Evolutionary conservation across 2,797 vertebrate genomes (phyloP), one percentile per base, ranked within the genome.

Genomic region (Chiloscyllium punctatum): DNA sequence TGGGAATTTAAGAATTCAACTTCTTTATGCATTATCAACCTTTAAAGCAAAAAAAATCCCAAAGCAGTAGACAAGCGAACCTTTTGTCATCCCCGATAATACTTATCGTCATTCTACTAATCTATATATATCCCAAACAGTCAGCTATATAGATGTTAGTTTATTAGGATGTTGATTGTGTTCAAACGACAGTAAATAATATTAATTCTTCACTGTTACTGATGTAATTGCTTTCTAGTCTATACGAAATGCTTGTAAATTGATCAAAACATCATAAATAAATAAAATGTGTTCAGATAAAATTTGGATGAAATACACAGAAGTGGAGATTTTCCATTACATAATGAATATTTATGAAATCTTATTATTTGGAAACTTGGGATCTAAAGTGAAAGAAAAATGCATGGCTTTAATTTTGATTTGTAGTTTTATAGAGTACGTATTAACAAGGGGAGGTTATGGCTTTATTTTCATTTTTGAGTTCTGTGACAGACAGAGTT

Each of bases 201-300:
- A 68, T 68, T n/a, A 66, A 68, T 27, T 92, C 90, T 71, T 48
- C n/a, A 13, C 25, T 8, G 71, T 37, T 94, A 48, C 66, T 71
- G 37, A 48, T 68, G 71, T 16, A 94, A 51, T 15, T 23, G 71
- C 92, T 90, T 90, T 27, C 87, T 16, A 57, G 51, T 62, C 87
- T 30, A 2, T 37, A 48, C 8, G 3, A 72, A 71, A 48, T 48
- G 68, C 3, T 69, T 30, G 42, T 71, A 72, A 71, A 71, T 48
- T 71, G 16, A 66, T 27, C 18, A 92, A 92, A 92, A 92, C 57
- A 68, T 42, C 82, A 48, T 18, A 8, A 84, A 4, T 15, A 30
- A 69, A 94, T 94, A 74, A 74, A 74, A 72, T 72, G 72, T 74
- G 72, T 74, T 74, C 72, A 74, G 72, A 74, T 33, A 69, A 68